These are phyloP conservation scores for Zaprionus taronus DNA, from an alignment of 1,140 invertebrate genomes.

Conservation along the genomic window DNA sequence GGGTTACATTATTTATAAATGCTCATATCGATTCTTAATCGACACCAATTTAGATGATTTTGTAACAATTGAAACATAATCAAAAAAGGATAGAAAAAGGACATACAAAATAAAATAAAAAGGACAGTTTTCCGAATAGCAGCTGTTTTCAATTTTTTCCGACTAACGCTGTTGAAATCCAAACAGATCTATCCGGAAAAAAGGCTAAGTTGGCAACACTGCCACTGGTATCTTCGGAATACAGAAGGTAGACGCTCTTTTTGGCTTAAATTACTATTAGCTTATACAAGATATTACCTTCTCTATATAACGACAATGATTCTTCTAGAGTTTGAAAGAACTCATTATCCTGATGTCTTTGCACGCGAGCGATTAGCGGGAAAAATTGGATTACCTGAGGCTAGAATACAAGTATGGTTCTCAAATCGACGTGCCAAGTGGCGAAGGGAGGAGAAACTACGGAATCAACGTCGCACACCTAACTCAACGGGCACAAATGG, in stretches of 20 bases:
- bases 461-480: constrained; percentile 90
- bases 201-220: no score
- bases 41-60: no score
- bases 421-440: constrained; percentile 99
- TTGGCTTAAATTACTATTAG: not conserved
- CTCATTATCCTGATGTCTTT: constrained; percentile 94
- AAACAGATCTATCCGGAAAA: no score
- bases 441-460: constrained; percentile 98
- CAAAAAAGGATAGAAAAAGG: no score
- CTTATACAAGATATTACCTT: not conserved
- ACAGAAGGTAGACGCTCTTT: no score
- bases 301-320: not conserved
- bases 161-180: no score
- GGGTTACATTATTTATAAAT: no score
- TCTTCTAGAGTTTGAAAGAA: constrained; percentile 92
- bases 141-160: no score
- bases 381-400: constrained; percentile 98
- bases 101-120: no score
- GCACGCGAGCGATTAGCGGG: constrained; percentile 97
- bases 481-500: constrained; percentile 64
- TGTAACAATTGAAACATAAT: no score
- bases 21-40: no score
- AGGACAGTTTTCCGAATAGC: no score
- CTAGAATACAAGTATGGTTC: constrained; percentile 99
- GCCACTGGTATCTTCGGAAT: not conserved